Evolutionary conservation across 1,140 invertebrate genomes (phyloP), one percentile per base, ranked within the genome.

Genomic region (Drosophila hydei): DNA sequence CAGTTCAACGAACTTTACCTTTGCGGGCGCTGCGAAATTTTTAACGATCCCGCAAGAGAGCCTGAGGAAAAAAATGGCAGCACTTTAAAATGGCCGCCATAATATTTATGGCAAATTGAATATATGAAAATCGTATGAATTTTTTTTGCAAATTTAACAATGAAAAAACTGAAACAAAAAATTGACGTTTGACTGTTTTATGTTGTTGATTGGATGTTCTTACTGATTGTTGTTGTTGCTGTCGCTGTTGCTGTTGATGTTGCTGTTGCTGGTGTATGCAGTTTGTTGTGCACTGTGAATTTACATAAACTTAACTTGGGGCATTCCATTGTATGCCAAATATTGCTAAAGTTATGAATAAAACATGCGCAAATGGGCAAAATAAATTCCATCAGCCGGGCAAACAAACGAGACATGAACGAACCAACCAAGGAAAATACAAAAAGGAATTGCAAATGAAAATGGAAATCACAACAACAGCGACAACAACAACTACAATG

Each of bases 331-430:
- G 76, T 76, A 78, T 69, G 56, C 77, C 51, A 70, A 75, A 77
- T 77, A 83, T 83, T 80, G 63, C 68, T 11, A 42, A 72, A 72
- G 77, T 78, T 87, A 87, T 87, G 77, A 87, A 87, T 88, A 87
- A 87, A 88, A 81, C 81, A 85, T 85, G 76, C 47, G 64, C 48
- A 85, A 64, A 69, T 60, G 62, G 56, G 58, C 45, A 59, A 81
- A 73, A 80, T 77, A 72, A 79, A 79, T 75, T 79, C 72, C 76
- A 76, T 40, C 45, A 59, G 45, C 23, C 61, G 65, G 50, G 55
- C 78, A 75, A 74, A 77, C 67, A 78, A 81, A 72, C 67, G 63
- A 65, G 61, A 61, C 55, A 60, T 73, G 33, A 55, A 72, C 38
- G 38, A 14, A 40, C 38, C 38, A 42, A 42, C 14, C 38, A 42